phyloP scores from a whole-genome alignment of 2,113 vertebrate genomes.

The Rhabdornis inornatus region DNA sequence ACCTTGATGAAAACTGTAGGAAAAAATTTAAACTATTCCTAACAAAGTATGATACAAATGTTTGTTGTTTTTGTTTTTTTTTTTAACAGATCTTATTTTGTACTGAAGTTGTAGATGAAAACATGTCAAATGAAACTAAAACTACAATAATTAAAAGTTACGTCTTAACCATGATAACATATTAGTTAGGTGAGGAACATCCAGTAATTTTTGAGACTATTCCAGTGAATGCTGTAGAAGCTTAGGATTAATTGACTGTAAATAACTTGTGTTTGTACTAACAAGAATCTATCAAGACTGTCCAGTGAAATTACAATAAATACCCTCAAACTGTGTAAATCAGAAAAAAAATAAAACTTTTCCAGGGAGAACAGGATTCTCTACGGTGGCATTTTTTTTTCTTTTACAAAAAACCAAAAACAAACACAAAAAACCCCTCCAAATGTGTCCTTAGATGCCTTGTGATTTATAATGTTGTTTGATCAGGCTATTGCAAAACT shows the following conservation, averaged over 20 bases:
- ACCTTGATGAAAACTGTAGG: not conserved
- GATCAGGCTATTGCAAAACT: slow-evolving; percentile 4
- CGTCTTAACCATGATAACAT: not conserved
- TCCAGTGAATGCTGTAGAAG: not conserved
- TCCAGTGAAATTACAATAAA: not conserved
- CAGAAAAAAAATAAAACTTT: not conserved
- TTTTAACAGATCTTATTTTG: not conserved
- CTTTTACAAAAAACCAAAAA: not conserved
- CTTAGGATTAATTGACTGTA: not conserved
- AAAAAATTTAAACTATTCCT: not conserved
- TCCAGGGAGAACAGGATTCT: not conserved
- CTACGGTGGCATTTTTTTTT: not conserved
- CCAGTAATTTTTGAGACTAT: not conserved
- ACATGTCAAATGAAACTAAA: not conserved
- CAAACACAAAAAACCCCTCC: not conserved
- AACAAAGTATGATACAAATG: not conserved
- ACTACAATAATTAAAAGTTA: not conserved
- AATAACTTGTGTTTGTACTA: not conserved
- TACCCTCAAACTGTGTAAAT: not conserved
- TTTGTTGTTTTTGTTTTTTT: not conserved
- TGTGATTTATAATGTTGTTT: not conserved
- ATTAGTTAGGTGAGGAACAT: not conserved
- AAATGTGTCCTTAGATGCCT: not conserved
- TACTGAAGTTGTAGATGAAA: not conserved
- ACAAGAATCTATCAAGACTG: not conserved